Conservation (phyloP, 2,797 vertebrate genomes). For the Potorous gilbertii region DNA sequence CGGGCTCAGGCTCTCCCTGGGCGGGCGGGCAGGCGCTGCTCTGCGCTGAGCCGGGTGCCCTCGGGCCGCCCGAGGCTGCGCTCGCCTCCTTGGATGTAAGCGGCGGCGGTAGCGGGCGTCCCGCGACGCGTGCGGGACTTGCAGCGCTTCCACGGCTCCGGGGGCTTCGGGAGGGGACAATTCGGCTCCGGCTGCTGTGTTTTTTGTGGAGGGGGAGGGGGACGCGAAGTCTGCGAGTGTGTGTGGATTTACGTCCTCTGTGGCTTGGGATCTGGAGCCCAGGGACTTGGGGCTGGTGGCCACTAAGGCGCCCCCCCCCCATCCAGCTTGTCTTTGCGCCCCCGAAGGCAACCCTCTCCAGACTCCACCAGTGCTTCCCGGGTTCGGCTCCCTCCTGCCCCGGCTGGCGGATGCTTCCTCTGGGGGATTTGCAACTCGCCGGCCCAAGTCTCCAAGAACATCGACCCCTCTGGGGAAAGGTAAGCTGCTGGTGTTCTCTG, state of each 20-base stretch:
- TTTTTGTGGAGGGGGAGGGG: constrained; percentile 42
- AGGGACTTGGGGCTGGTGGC: constrained; percentile 60
- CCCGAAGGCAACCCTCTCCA: constrained; percentile 40
- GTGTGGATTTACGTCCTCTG: constrained; percentile 59
- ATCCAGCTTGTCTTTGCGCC: constrained; percentile 46
- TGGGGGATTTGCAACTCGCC: constrained; percentile 63
- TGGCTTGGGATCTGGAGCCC: constrained; percentile 54
- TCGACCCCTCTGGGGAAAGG: constrained; percentile 65
- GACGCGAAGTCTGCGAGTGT: constrained; percentile 49
- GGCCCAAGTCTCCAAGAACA: constrained; percentile 64
- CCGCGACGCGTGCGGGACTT: not conserved
- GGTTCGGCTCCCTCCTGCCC: not conserved
- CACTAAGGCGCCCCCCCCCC: constrained; percentile 25
- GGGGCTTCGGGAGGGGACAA: constrained; percentile 50
- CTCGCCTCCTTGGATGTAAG: not conserved
- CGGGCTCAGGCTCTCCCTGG: not conserved
- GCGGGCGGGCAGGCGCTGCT: constrained; percentile 51
- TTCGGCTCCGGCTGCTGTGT: not conserved
- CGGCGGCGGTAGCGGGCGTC: not conserved
- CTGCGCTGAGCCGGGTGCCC: constrained; percentile 49
- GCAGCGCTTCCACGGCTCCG: not conserved
- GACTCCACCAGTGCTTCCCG: not conserved
- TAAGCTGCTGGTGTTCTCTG: constrained; percentile 54
- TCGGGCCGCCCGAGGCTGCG: not conserved
- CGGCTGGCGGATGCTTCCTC: constrained; percentile 49